phyloP scores from a whole-genome alignment of 1,140 invertebrate species.

The Lerema accius region DNA sequence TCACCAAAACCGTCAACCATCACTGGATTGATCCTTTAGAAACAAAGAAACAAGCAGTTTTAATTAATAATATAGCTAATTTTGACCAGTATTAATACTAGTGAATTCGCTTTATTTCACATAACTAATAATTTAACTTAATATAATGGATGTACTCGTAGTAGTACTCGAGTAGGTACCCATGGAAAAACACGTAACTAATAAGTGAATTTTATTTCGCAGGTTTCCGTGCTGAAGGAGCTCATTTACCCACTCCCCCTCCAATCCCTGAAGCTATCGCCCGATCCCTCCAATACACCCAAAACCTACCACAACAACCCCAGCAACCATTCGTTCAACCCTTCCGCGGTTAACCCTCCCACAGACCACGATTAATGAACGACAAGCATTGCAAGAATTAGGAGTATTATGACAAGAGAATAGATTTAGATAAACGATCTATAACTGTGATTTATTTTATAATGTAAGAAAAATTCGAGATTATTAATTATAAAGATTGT shows the following conservation, averaged over 20 bases:
- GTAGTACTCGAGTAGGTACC: no score
- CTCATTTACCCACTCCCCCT: slow-evolving; percentile 86
- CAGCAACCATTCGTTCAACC: slow-evolving; percentile 42
- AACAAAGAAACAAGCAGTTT: no score
- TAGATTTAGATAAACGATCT: slow-evolving; percentile 54
- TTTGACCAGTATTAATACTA: no score
- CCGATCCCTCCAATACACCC: slow-evolving; percentile 84
- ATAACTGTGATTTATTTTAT: slow-evolving; percentile 76
- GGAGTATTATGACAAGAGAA: slow-evolving; percentile 36
- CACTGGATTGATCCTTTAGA: no score
- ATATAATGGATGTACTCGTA: no score
- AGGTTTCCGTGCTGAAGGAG: slow-evolving; percentile 85
- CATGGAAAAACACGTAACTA: no score
- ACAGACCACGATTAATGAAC: background rate
- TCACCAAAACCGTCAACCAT: no score
- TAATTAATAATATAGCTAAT: no score
- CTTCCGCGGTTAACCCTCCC: slow-evolving; percentile 54
- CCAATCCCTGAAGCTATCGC: slow-evolving; percentile 86
- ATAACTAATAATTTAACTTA: no score
- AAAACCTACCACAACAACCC: slow-evolving; percentile 60
- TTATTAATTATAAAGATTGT: slow-evolving; percentile 45
- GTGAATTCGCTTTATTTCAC: no score
- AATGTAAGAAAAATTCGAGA: slow-evolving; percentile 54
- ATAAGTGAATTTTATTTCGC: slow-evolving; percentile 34
- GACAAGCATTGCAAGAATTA: slow-evolving; percentile 5